phyloP scores from a whole-genome alignment of 1,140 invertebrate genomes.

The Sesamia nonagrioides region DNA sequence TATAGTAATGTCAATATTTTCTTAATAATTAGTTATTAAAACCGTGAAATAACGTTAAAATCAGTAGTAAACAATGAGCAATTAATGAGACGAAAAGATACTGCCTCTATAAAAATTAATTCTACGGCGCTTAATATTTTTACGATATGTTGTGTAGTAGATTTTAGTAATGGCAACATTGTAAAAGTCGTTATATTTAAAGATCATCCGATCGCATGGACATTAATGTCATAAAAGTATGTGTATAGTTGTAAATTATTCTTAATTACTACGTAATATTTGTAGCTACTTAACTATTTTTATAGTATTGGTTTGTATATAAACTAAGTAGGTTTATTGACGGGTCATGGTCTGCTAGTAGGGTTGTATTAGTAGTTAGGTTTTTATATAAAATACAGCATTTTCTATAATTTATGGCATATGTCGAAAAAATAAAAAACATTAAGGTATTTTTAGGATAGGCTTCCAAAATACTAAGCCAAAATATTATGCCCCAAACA shows the following conservation, averaged over 20 bases:
- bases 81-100: slow-evolving; percentile 22
- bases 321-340: background rate
- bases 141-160: slow-evolving; percentile 23
- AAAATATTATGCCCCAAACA: no score
- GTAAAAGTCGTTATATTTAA: slow-evolving; percentile 16
- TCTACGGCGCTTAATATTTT: slow-evolving; percentile 19
- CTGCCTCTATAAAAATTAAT: slow-evolving; percentile 27
- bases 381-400: no score
- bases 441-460: no score
- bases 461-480: no score
- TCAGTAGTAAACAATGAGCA: slow-evolving; percentile 10
- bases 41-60: slow-evolving; percentile 4
- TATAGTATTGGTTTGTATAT: background rate
- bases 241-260: slow-evolving; percentile 27
- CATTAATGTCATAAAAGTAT: slow-evolving; percentile 1
- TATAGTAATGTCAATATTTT: background rate
- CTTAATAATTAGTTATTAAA: background rate
- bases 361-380: no score
- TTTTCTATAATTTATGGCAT: no score
- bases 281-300: background rate
- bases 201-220: background rate
- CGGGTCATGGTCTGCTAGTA: background rate
- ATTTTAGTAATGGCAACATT: slow-evolving; percentile 38
- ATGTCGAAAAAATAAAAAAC: no score
- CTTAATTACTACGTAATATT: slow-evolving; percentile 58